phyloP scores from a whole-genome alignment of 2,888 invertebrate genomes.

The Andrena flavipes region DNA sequence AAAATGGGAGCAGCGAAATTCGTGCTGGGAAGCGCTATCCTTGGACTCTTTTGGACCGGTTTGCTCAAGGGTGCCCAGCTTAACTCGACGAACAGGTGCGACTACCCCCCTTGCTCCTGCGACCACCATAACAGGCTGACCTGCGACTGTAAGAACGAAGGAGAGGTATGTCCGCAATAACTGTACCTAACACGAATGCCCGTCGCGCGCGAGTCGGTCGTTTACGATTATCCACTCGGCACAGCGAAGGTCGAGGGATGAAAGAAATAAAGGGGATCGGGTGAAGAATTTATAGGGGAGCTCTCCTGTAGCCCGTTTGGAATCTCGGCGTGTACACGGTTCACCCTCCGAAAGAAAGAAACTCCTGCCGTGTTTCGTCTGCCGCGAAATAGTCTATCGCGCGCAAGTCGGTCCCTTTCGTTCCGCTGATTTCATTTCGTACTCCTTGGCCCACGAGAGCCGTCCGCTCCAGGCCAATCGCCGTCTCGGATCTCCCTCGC shows the following conservation, averaged over 20 bases:
- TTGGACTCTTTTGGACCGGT: constrained; percentile 80
- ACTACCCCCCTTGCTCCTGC: constrained; percentile 87
- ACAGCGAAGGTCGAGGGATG: neutral
- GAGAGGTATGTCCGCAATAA: constrained; percentile 83
- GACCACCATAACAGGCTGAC: constrained; percentile 87
- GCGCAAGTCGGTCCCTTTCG: constrained; percentile 61
- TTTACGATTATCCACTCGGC: neutral
- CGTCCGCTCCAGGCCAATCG: constrained; percentile 59
- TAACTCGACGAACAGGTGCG: constrained; percentile 83
- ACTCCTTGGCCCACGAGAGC: constrained; percentile 45
- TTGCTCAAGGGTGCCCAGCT: constrained; percentile 72
- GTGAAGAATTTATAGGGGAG: constrained; percentile 28
- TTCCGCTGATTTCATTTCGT: constrained; percentile 62
- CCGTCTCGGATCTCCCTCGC: constrained; percentile 53
- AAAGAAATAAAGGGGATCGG: neutral
- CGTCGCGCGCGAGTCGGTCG: constrained; percentile 3
- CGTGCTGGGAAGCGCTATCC: constrained; percentile 79
- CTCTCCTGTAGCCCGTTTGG: constrained; percentile 30
- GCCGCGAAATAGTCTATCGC: constrained; percentile 55
- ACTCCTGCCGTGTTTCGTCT: constrained; percentile 38
- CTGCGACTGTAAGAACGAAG: constrained; percentile 86
- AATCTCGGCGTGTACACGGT: constrained; percentile 46
- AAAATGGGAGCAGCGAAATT: constrained; percentile 81
- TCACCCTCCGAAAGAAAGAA: constrained; percentile 13
- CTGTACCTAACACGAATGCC: constrained; percentile 25